These are phyloP conservation scores for Mycalesis mineus DNA, from an alignment of 2,888 invertebrate genomes.

Conservation along the genomic window DNA sequence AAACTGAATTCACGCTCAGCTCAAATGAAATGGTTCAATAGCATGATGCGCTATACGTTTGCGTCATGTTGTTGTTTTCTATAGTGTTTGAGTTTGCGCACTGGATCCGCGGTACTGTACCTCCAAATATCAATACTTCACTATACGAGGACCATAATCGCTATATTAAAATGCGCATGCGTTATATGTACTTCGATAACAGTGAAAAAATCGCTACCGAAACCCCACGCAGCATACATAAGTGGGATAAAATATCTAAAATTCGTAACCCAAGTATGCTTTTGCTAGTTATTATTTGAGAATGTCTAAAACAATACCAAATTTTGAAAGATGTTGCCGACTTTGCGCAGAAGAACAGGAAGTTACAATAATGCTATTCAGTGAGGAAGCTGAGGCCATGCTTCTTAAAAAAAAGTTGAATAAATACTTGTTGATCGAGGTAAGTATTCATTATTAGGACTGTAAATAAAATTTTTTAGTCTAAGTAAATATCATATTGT, in stretches of 20 bases:
- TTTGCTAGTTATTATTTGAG: conserved; percentile 6
- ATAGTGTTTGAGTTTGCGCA: conserved; percentile 38
- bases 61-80: conserved; percentile 5
- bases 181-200: conserved; percentile 35
- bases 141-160: conserved; percentile 35
- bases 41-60: neutral
- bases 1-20: too few species aligned
- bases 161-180: conserved; percentile 39
- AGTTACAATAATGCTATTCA: conserved; percentile 80
- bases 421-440: conserved; percentile 83
- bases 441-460: conserved; percentile 38
- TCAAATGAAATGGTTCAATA: neutral
- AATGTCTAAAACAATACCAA: conserved; percentile 27
- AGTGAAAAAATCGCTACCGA: conserved; percentile 55
- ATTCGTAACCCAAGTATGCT: neutral
- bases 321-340: conserved; percentile 77
- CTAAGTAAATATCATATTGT: neutral
- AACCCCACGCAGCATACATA: conserved; percentile 16
- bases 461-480: neutral
- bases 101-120: conserved; percentile 20
- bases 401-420: conserved; percentile 82
- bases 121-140: conserved; percentile 46
- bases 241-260: conserved; percentile 1
- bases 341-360: conserved; percentile 81
- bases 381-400: conserved; percentile 81